Percentiles rank a stretch among this genome's conserved stretches.
Conservation (phyloP, 2,797 vertebrate species). For the Argentina silus region DNA sequence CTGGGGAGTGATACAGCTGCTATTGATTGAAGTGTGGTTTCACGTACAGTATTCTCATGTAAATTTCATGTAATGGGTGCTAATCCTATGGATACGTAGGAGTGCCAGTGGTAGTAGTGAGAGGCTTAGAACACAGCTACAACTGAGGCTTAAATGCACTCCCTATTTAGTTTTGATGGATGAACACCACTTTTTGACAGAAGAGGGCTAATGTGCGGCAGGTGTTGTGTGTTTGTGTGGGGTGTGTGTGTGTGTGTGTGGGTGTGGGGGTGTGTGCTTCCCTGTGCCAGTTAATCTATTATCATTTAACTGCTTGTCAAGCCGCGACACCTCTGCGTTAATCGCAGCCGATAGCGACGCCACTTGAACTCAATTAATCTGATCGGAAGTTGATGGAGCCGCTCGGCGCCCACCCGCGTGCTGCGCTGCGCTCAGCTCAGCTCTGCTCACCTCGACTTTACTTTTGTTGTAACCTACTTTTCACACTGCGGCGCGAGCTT, state of each 20-base stretch:
- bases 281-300: conserved; percentile 52
- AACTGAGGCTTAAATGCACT: conserved; percentile 23
- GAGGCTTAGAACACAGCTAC: not conserved
- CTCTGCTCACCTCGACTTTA: conserved; percentile 48
- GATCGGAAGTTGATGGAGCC: conserved; percentile 30
- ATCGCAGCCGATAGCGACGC: conserved; percentile 51
- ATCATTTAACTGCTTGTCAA: conserved; percentile 60
- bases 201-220: not conserved
- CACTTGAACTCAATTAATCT: conserved; percentile 51
- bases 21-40: not conserved
- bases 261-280: not conserved
- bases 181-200: conserved; percentile 52
- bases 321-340: conserved; percentile 44
- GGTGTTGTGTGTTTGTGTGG: conserved; percentile 31
- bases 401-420: too few relatives aligned
- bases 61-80: conserved; percentile 30
- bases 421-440: too few relatives aligned
- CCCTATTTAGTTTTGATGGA: conserved; percentile 38
- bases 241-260: conserved; percentile 21
- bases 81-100: conserved; percentile 31
- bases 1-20: conserved; percentile 34
- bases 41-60: conserved; percentile 15
- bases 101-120: conserved; percentile 29
- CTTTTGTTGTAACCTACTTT: conserved; percentile 62
- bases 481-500: conserved; percentile 27